phyloP scores from a whole-genome alignment of 1,140 invertebrate species.

The Ditylenchus dipsaci region DNA sequence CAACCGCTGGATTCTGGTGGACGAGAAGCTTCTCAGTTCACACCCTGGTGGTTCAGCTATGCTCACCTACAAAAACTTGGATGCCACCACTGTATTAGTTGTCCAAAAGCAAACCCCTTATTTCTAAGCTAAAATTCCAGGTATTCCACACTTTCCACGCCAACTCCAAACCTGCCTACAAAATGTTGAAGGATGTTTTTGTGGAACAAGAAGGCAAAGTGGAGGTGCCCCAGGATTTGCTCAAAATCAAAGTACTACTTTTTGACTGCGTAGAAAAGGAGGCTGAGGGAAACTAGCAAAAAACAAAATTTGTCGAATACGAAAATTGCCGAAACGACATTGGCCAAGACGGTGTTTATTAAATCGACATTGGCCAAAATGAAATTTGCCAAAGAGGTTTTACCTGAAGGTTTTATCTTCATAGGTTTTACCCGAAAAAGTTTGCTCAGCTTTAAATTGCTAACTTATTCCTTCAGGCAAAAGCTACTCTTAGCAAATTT shows the following conservation, averaged over 20 bases:
- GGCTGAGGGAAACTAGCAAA: too few relatives aligned
- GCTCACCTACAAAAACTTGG: constrained; percentile 50
- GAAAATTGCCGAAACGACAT: too few relatives aligned
- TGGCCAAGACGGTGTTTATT: background rate
- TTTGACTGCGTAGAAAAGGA: background rate
- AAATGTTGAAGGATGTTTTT: constrained; percentile 40
- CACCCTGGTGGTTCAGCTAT: constrained; percentile 56
- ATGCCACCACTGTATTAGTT: constrained; percentile 51
- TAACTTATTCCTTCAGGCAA: too few relatives aligned
- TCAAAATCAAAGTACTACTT: constrained; percentile 1
- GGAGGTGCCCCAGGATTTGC: constrained; percentile 8
- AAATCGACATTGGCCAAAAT: background rate
- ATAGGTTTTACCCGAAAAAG: too few relatives aligned
- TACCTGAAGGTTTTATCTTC: too few relatives aligned
- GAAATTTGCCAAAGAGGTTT: too few relatives aligned
- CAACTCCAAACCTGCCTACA: constrained; percentile 52
- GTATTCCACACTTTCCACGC: constrained; percentile 56
- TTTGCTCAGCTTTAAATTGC: too few relatives aligned
- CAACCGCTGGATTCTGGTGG: constrained; percentile 52
- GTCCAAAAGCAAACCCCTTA: too few relatives aligned
- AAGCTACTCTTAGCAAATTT: too few relatives aligned
- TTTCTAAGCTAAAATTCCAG: too few relatives aligned
- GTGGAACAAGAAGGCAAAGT: constrained; percentile 33
- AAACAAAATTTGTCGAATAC: too few relatives aligned
- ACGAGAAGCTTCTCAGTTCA: constrained; percentile 41